Evolutionary conservation across 2,888 invertebrate genomes (phyloP), one percentile per base, ranked within the genome.

Genomic region (Asteroscopus sphinx): DNA sequence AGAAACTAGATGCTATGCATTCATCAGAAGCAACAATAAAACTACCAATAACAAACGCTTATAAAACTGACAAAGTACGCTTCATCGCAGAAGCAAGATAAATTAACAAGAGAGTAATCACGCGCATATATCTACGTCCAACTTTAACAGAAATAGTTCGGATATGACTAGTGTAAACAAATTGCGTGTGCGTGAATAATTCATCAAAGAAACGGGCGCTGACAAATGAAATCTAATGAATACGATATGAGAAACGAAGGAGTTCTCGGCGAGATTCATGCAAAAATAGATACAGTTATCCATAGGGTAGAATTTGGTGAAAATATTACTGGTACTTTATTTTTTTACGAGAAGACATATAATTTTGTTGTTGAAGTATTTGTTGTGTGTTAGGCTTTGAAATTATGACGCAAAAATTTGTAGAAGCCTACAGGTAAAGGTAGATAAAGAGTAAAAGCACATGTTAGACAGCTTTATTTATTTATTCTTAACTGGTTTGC

Each of bases 211-310:
- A 88, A 83, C 85, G 76, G 80, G 88, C 83, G 83, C 88, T 91
- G 90, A 91, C 91, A 91, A 92, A 92, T 92, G 91, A 91, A 91
- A 92, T 91, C 85, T 91, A 91, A 90, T 91, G 91, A 92, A 92
- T 92, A 91, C 80, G 86, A 88, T 92, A 92, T 92, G 92, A 92
- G 91, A 83, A 71, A 67, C 55, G 65, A 70, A 79, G 80, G 76
- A 78, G 71, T 81, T 75, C 77, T 73, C 64, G 73, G 81, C 16
- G 82, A 86, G 89, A 89, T 88, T 88, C 73, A 70, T 81, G 75
- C 76, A 73, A 69, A 75, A 73, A 69, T 66, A 79, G 73, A 76
- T 72, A 73, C 74, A 73, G 73, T 63, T 76, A 66, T 60, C 40
- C 46, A 61, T 58, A 56, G 51, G 58, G 65, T 61, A 36, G 49